Evolutionary conservation across 2,113 vertebrate species (phyloP).

Genomic region (Rhabdomys dilectus): DNA sequence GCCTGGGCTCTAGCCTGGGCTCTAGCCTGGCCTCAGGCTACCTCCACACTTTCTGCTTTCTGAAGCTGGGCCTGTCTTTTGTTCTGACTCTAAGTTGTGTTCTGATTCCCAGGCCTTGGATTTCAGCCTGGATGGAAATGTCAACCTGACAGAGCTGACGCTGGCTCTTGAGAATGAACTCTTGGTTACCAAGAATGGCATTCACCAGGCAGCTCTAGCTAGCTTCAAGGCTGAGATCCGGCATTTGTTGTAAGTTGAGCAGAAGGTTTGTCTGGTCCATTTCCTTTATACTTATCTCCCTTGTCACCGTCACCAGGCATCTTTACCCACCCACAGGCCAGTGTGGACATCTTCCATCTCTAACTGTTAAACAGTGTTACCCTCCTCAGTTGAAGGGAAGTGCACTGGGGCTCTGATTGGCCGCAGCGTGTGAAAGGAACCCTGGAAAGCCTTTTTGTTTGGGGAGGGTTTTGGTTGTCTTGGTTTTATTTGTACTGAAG

Average conservation of each 20-base stretch:
- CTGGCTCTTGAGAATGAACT: slow-evolving; percentile 96
- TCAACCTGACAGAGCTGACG: slow-evolving; percentile 94
- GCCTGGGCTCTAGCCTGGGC: background rate
- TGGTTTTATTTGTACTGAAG: slow-evolving; percentile 59
- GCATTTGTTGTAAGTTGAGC: slow-evolving; percentile 92
- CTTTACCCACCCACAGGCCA: background rate
- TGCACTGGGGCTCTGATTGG: background rate
- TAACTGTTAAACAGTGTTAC: background rate
- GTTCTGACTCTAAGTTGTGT: background rate
- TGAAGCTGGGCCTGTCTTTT: background rate
- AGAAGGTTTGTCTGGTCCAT: accelerated
- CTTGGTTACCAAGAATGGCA: slow-evolving; percentile 92
- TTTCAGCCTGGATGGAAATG: slow-evolving; percentile 92
- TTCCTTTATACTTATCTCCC: background rate
- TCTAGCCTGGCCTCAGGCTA: background rate
- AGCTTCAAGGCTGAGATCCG: slow-evolving; percentile 97
- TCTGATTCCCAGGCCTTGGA: slow-evolving; percentile 91
- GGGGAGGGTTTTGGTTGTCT: slow-evolving; percentile 9
- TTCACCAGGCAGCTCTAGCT: slow-evolving; percentile 94
- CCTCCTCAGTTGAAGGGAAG: background rate
- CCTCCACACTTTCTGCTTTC: background rate
- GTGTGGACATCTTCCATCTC: background rate
- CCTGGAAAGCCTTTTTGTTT: background rate
- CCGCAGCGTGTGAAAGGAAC: background rate
- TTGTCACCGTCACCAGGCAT: background rate